A percentile compares a stretch with the other conserved stretches of the same genome.
These are phyloP conservation scores for Netelia inedita DNA, from an alignment of 2,888 invertebrate species.

Conservation along the genomic window DNA sequence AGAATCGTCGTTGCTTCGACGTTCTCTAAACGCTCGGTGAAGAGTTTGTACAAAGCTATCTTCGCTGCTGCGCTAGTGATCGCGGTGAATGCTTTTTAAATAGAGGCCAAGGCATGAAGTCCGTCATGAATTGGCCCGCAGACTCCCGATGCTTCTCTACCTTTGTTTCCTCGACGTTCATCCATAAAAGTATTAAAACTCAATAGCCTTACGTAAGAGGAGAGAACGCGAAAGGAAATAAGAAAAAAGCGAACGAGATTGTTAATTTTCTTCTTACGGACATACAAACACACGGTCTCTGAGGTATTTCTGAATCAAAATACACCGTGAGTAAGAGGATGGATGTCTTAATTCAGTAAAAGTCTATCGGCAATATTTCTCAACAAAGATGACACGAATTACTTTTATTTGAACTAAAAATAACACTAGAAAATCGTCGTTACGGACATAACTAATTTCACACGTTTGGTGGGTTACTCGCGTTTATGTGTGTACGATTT, in stretches of 20 bases:
- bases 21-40: conserved; percentile 18
- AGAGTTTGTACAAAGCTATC: conserved; percentile 30
- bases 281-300: not conserved
- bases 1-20: conserved; percentile 37
- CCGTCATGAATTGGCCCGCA: not conserved
- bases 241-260: not conserved
- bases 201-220: not conserved
- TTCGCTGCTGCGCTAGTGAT: conserved; percentile 3
- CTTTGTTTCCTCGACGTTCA: not conserved
- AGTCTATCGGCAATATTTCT: not conserved
- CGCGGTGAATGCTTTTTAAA: not conserved
- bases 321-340: no score
- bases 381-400: not conserved
- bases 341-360: not conserved
- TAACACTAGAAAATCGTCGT: not conserved
- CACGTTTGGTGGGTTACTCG: not conserved
- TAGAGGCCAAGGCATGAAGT: conserved; percentile 13
- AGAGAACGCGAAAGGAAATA: not conserved
- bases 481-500: not conserved
- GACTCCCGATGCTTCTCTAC: conserved; percentile 7
- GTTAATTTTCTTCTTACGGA: not conserved
- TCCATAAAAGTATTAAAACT: not conserved
- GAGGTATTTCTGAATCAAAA: not conserved
- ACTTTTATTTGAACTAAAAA: not conserved
- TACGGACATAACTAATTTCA: not conserved